These are phyloP conservation scores for Chymomyza fuscimana DNA, from an alignment of 2,888 invertebrate genomes.

Conservation along the genomic window DNA sequence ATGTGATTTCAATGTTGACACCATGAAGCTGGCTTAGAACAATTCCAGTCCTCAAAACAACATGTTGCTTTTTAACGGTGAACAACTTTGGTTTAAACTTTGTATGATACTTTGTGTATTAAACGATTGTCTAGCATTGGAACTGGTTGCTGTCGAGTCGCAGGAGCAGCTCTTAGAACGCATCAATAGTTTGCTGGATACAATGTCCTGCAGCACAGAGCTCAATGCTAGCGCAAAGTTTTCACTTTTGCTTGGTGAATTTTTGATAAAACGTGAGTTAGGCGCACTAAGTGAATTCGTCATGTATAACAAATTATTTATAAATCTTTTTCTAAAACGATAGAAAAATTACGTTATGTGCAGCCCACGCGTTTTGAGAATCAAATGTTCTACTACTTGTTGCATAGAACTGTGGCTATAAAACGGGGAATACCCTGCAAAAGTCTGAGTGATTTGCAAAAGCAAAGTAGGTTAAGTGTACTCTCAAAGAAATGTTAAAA, in stretches of 20 bases:
- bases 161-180: conserved; percentile 51
- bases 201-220: conserved; percentile 50
- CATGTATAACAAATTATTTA: not conserved
- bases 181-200: conserved; percentile 53
- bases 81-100: conserved; percentile 46
- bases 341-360: conserved; percentile 70
- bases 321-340: conserved; percentile 11
- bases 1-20: conserved; percentile 56
- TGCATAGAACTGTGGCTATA: conserved; percentile 56
- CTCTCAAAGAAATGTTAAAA: not conserved
- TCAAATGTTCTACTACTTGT: conserved; percentile 64
- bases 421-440: not conserved
- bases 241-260: conserved; percentile 63
- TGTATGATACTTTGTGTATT: conserved; percentile 37
- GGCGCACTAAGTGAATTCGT: too few species aligned
- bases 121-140: conserved; percentile 19
- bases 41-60: conserved; percentile 38
- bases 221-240: conserved; percentile 67
- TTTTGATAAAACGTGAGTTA: conserved; percentile 74
- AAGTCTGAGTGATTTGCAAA: conserved; percentile 21
- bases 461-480: conserved; percentile 40
- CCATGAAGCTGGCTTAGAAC: conserved; percentile 44
- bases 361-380: conserved; percentile 69
- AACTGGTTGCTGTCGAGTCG: conserved; percentile 19
- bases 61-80: conserved; percentile 59